These are phyloP conservation scores for Paragorgia papillata DNA, from an alignment of 92 coral and sea anemone species.

Conservation along the genomic window DNA sequence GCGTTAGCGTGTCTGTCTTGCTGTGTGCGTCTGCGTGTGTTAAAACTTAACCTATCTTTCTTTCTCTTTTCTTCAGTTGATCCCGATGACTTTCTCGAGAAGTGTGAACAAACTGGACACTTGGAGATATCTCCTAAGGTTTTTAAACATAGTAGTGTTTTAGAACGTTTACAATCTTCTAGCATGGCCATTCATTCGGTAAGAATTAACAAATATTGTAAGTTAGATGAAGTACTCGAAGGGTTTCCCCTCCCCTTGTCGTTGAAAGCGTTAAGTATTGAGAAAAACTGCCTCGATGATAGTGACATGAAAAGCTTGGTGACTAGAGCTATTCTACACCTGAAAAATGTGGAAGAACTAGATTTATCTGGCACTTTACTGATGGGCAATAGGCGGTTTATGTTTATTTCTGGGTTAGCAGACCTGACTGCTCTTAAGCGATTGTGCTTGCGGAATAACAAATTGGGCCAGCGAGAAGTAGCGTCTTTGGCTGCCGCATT, in stretches of 20 bases:
- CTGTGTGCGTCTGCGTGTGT: no score
- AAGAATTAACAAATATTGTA: not conserved
- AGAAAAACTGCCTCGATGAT: not conserved
- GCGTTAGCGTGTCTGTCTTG: no score
- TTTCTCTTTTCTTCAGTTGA: not conserved
- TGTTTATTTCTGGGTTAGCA: not conserved
- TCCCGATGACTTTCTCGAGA: not conserved
- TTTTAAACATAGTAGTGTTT: not conserved
- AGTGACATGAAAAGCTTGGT: not conserved
- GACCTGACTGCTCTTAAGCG: not conserved
- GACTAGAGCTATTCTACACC: not conserved
- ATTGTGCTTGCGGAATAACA: not conserved
- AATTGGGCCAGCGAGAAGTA: not conserved
- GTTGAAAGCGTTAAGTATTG: not conserved
- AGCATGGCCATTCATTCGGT: not conserved
- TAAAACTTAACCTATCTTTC: not conserved
- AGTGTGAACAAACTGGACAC: not conserved
- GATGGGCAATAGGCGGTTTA: not conserved
- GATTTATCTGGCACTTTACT: not conserved
- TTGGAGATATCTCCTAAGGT: not conserved
- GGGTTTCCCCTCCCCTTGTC: not conserved
- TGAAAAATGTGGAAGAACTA: not conserved
- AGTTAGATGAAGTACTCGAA: conserved; percentile 8
- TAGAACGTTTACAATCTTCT: not conserved
- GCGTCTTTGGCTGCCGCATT: not conserved